Evolutionary conservation across 1,140 invertebrate species (phyloP).

Genomic region (Harpegnathos saltator): DNA sequence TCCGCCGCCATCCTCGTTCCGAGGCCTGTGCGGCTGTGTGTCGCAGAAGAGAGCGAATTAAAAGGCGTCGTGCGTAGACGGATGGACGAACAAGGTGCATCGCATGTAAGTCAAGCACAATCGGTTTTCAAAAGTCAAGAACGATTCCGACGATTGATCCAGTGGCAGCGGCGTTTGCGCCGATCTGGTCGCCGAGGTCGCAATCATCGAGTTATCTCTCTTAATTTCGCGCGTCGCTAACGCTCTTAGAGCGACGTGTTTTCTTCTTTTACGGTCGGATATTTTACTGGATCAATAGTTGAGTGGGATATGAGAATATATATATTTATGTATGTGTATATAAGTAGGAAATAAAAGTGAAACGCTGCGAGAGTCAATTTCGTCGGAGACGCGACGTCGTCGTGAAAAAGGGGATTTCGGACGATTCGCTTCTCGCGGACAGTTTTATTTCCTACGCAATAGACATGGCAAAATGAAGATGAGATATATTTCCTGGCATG

Average conservation of each 20-base stretch:
- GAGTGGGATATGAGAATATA: slow-evolving; percentile 11
- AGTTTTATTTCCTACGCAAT: slow-evolving; percentile 68
- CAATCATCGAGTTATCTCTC: background rate
- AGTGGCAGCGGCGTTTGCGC: background rate
- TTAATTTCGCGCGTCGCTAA: too few relatives aligned
- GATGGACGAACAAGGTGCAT: slow-evolving; percentile 55
- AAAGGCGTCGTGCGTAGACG: background rate
- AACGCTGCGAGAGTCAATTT: background rate
- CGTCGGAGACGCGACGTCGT: background rate
- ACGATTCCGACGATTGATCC: slow-evolving; percentile 66
- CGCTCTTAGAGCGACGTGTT: background rate
- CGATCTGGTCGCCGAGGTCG: too few relatives aligned
- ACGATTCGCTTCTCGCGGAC: background rate
- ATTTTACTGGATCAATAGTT: slow-evolving; percentile 49
- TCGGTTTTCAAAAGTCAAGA: slow-evolving; percentile 52
- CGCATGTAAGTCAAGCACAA: slow-evolving; percentile 73
- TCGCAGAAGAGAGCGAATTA: slow-evolving; percentile 56
- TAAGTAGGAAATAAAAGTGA: slow-evolving; percentile 67
- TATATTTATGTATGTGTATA: slow-evolving; percentile 8
- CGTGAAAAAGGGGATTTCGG: background rate
- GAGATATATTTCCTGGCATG: slow-evolving; percentile 63
- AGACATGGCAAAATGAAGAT: slow-evolving; percentile 50
- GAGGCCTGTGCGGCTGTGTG: slow-evolving; percentile 87
- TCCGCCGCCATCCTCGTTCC: slow-evolving; percentile 86
- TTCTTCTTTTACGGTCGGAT: background rate